These are phyloP conservation scores for Corythaixoides concolor DNA, from an alignment of 2,113 vertebrate genomes.

Conservation along the genomic window DNA sequence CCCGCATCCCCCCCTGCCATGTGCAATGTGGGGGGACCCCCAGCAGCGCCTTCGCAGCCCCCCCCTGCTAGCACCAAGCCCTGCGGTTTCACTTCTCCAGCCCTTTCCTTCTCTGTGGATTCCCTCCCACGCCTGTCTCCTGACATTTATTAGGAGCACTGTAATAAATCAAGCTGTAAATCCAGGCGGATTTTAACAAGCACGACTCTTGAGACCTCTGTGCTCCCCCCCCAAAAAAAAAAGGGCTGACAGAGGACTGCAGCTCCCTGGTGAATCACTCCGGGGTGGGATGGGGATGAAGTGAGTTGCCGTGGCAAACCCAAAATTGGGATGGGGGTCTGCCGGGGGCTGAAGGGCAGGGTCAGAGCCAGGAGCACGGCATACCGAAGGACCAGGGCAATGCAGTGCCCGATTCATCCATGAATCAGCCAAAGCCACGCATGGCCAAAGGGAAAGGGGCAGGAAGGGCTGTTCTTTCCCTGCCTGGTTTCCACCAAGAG, in stretches of 20 bases:
- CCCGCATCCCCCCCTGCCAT: background rate
- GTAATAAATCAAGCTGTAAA: background rate
- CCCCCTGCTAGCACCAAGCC: background rate
- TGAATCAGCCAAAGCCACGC: background rate
- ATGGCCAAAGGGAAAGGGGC: background rate
- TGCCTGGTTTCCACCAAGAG: background rate
- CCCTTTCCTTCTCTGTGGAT: slow-evolving; percentile 27
- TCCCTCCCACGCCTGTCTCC: slow-evolving; percentile 20
- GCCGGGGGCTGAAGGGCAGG: background rate
- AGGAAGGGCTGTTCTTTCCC: background rate
- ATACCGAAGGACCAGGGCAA: background rate
- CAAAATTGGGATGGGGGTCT: background rate
- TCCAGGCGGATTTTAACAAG: background rate
- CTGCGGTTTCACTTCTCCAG: background rate
- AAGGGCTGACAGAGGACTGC: background rate
- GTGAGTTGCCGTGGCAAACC: background rate
- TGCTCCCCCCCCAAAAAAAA: background rate
- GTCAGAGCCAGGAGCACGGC: rapidly evolving
- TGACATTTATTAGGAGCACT: background rate
- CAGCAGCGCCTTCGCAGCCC: background rate
- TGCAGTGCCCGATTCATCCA: background rate
- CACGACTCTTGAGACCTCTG: background rate
- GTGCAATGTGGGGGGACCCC: background rate
- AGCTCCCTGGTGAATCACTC: background rate
- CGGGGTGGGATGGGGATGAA: background rate